phyloP scores from a whole-genome alignment of 2,113 vertebrate species.

The Lepisosteus osseus region DNA sequence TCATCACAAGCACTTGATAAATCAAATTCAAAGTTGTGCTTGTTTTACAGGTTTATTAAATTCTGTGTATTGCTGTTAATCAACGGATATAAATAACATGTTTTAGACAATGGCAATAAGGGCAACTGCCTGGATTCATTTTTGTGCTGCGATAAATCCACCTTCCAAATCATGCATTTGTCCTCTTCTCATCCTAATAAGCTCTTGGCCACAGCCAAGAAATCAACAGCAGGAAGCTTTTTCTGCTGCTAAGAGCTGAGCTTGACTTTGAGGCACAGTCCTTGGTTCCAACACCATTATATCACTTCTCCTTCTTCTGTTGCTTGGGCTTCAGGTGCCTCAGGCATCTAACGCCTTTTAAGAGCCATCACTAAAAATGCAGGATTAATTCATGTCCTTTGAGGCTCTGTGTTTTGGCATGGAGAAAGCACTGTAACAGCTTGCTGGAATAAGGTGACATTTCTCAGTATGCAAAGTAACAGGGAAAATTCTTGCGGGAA shows the following conservation, averaged over 20 bases:
- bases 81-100: no score
- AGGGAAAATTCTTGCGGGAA: constrained; percentile 61
- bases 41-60: no score
- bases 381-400: constrained; percentile 80
- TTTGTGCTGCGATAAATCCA: constrained; percentile 19
- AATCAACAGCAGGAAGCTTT: constrained; percentile 33
- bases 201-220: constrained; percentile 34
- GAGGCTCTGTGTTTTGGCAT: constrained; percentile 81
- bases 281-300: constrained; percentile 62
- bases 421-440: constrained; percentile 72
- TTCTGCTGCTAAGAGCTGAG: constrained; percentile 20
- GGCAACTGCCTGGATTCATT: not conserved
- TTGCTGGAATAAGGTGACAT: constrained; percentile 88
- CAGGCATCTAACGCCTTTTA: constrained; percentile 88
- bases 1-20: no score
- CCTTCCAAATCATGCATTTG: constrained; percentile 26
- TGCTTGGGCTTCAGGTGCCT: constrained; percentile 70
- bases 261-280: constrained; percentile 65
- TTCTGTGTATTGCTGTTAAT: no score
- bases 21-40: no score
- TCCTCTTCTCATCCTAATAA: constrained; percentile 30
- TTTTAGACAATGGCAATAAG: no score
- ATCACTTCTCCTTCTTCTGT: constrained; percentile 64
- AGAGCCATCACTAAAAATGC: constrained; percentile 82
- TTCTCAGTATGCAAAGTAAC: constrained; percentile 78